Evolutionary conservation across 2,113 vertebrate species (phyloP).

Genomic region (Chauna torquata): DNA sequence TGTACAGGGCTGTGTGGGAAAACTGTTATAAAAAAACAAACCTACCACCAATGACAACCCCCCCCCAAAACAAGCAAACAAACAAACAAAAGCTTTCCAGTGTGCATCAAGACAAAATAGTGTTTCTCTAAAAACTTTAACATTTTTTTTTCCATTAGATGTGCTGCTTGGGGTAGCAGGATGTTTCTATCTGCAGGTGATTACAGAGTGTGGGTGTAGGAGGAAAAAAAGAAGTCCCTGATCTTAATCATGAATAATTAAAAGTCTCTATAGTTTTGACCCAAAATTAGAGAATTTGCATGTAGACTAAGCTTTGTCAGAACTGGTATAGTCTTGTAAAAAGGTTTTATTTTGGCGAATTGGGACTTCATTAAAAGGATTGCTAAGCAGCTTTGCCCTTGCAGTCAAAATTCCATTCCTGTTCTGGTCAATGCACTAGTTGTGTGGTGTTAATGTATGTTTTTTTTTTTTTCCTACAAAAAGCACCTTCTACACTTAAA

Average conservation of each 20-base stretch:
- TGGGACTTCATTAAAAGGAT: neutral
- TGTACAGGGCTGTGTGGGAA: neutral
- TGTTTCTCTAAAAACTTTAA: neutral
- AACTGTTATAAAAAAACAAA: neutral
- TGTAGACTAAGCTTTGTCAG: neutral
- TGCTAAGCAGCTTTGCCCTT: neutral
- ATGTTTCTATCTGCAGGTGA: neutral
- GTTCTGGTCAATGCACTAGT: neutral
- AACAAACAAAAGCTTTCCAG: neutral
- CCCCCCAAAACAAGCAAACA: too few relatives aligned
- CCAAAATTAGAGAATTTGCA: neutral
- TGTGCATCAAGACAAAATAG: neutral
- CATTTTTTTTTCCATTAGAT: neutral
- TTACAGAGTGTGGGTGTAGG: neutral
- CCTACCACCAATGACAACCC: neutral
- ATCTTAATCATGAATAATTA: constrained; percentile 38
- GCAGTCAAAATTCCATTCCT: neutral
- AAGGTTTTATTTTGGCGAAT: neutral
- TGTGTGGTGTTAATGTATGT: neutral
- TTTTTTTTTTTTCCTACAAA: neutral
- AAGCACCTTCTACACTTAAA: neutral
- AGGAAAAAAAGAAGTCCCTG: neutral
- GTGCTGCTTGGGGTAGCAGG: neutral
- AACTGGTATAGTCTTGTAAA: neutral
- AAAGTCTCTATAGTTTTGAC: neutral